Evolutionary conservation across 2,113 vertebrate species (phyloP).

Genomic region (Oxygymnocypris stewartii): DNA sequence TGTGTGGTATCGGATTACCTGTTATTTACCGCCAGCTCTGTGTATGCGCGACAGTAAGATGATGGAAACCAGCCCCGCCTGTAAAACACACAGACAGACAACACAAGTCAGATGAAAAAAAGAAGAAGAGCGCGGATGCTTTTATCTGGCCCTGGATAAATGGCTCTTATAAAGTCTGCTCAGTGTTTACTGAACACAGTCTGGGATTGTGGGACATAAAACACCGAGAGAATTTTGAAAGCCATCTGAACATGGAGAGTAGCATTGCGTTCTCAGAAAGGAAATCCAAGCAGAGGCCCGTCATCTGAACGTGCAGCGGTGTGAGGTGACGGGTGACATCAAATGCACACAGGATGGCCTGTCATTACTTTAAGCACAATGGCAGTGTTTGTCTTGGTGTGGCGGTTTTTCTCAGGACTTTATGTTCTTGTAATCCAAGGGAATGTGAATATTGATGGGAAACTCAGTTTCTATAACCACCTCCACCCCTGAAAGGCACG

Average conservation of each 20-base stretch:
- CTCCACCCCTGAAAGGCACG: background rate
- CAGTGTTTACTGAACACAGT: background rate
- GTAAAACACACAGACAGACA: slow-evolving; percentile 52
- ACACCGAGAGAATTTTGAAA: background rate
- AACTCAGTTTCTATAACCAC: background rate
- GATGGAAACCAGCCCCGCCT: slow-evolving; percentile 98
- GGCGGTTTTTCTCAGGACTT: background rate
- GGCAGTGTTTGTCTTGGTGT: slow-evolving; percentile 20
- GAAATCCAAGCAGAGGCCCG: background rate
- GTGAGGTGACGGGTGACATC: background rate
- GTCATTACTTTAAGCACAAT: background rate
- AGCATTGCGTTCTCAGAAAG: background rate
- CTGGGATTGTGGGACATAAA: background rate
- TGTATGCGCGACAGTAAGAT: slow-evolving; percentile 81
- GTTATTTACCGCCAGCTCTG: slow-evolving; percentile 80
- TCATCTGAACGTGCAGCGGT: background rate
- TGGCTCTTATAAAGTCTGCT: background rate
- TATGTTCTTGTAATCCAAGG: slow-evolving; percentile 9
- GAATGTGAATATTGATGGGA: slow-evolving; percentile 20
- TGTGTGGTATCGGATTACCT: slow-evolving; percentile 68
- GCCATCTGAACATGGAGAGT: background rate
- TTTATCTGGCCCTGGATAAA: background rate
- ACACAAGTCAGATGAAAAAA: background rate
- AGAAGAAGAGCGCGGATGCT: background rate
- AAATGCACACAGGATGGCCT: background rate